phyloP scores from a whole-genome alignment of 2,888 invertebrate species.

The Torymus tubicola region DNA sequence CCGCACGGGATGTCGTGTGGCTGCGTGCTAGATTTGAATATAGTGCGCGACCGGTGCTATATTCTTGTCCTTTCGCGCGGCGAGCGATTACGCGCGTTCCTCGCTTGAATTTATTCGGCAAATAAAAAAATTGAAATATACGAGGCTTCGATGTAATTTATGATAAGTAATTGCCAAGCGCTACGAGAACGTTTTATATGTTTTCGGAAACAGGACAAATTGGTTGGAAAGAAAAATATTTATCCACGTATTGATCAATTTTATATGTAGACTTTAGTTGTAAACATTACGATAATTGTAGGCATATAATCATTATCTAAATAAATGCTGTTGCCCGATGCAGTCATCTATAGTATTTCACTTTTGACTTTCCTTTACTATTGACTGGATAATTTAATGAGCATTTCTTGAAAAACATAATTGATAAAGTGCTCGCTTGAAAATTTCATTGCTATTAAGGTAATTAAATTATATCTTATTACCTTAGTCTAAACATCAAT shows the following conservation, averaged over 20 bases:
- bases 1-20: neutral
- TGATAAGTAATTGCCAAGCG: constrained; percentile 27
- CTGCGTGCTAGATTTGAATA: constrained; percentile 6
- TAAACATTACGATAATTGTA: neutral
- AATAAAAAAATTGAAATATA: constrained; percentile 39
- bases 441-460: too few species aligned
- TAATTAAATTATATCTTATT: too few species aligned
- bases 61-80: constrained; percentile 10
- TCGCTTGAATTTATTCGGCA: constrained; percentile 37
- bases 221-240: neutral
- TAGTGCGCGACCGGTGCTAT: neutral
- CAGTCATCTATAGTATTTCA: too few species aligned
- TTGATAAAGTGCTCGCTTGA: too few species aligned
- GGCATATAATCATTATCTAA: too few species aligned
- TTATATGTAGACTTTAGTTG: neutral
- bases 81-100: constrained; percentile 2
- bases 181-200: neutral
- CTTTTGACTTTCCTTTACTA: too few species aligned
- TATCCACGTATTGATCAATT: neutral
- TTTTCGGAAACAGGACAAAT: neutral
- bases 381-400: too few species aligned
- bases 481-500: too few species aligned
- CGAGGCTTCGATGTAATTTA: constrained; percentile 21
- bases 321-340: too few species aligned
- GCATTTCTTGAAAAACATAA: too few species aligned